Evolutionary conservation across 2,113 vertebrate species (phyloP), one percentile per base, ranked within the genome.

Genomic region (Bufo bufo): DNA sequence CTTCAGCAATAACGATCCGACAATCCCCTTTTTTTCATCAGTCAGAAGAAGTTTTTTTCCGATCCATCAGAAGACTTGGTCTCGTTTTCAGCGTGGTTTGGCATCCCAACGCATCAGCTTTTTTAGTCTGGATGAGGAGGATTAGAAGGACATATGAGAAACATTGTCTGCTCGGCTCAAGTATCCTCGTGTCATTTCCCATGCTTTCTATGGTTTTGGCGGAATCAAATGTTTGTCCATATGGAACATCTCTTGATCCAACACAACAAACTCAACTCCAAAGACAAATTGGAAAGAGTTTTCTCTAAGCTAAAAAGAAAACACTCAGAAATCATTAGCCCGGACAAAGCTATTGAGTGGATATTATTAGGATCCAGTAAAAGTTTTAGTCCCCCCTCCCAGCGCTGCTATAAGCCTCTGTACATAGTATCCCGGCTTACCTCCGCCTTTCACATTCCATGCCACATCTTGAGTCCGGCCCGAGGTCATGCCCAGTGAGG

Each of bases 241-340:
- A 52, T 87, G 89, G 89, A 91, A 85, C 1, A 0, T 17, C 56
- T 90, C 56, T 71, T 49, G 84, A 56, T 82, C 90, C 87, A 45
- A 83, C 14, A 50, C 80, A 88, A 58, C 87, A 81, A 52, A 83
- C 23, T 54, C 77, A 85, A 54, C 84, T 61, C 1, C 0, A 77
- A 92, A 19, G 90, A 90, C 87, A 91, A 90, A 90, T 89, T 80
- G 90, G 89, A 33, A 77, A 84, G 65, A 9, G 79, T 58, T 65
- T 87, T 72, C 20, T n/a, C n/a, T 56, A 89, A 2, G 6, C 61
- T 12, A 3, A 84, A n/a, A 89, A 80, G 0, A 45, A 63, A 89
- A 69, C 47, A 74, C 85, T 85, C 88, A 90, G 80, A 92, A 90
- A 50, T 43, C 63, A 69, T 91, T 65, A 66, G 43, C 2, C 52